Evolutionary conservation across 2,888 invertebrate genomes (phyloP).

Genomic region (Drosophila kanekoi): DNA sequence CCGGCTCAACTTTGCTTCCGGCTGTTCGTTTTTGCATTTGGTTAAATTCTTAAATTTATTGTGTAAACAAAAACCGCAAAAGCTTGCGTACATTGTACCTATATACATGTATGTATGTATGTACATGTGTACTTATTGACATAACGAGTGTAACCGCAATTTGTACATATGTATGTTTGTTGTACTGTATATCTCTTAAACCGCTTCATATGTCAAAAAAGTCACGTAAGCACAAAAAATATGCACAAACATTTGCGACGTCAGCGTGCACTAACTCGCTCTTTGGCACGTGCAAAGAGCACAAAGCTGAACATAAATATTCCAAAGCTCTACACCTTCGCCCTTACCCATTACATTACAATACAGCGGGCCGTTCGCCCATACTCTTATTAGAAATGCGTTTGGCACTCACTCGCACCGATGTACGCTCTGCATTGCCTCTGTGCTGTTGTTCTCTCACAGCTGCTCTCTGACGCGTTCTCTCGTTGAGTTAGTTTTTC

Average conservation of each 20-base stretch:
- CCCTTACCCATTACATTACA: slow-evolving; percentile 29
- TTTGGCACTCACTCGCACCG: slow-evolving; percentile 24
- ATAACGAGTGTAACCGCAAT: slow-evolving; percentile 6
- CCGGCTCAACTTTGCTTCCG: slow-evolving; percentile 28
- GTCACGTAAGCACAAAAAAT: slow-evolving; percentile 62
- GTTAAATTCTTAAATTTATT: slow-evolving; percentile 9
- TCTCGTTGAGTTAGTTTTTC: slow-evolving; percentile 58
- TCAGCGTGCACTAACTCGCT: slow-evolving; percentile 36
- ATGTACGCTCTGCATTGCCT: slow-evolving; percentile 13
- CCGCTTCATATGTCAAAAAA: slow-evolving; percentile 37
- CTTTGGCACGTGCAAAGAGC: slow-evolving; percentile 55
- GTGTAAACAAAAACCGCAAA: slow-evolving; percentile 18
- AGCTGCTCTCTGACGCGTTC: slow-evolving; percentile 26
- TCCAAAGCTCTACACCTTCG: slow-evolving; percentile 2
- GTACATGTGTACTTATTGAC: background rate
- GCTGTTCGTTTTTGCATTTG: slow-evolving; percentile 14
- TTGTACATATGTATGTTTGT: background rate
- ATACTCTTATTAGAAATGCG: slow-evolving; percentile 56
- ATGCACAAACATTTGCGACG: slow-evolving; percentile 55
- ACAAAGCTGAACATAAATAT: slow-evolving; percentile 21
- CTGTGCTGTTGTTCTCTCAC: slow-evolving; percentile 12
- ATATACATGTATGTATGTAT: background rate
- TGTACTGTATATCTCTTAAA: slow-evolving; percentile 11
- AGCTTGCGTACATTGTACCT: background rate
- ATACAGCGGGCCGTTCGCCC: slow-evolving; percentile 12